Base-by-base conservation (phyloP, 2,888 invertebrate genomes). In the Synergus umbraculus region DNA sequence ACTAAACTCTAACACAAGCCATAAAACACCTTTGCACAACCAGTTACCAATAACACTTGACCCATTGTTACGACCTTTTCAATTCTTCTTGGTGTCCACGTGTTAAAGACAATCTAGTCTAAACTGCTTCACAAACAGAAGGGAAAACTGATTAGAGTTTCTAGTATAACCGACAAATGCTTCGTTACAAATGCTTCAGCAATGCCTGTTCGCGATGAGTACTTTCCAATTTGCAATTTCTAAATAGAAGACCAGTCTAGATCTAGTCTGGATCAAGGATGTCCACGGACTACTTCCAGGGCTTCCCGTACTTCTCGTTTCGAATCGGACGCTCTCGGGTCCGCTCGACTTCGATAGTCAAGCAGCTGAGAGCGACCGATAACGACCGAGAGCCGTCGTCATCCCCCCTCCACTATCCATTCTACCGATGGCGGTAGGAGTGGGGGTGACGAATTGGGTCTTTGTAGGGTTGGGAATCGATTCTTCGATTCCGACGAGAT, bases 111-210 rank as follows among this genome's bases (percentile, higher is more conserved):
- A 69, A 69, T 66, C n/a, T 69, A 49, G 49, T 18, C 46, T 63
- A 63, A 73, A 73, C 73, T 54, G 54, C 73, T 73, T 54, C 10
- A 73, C 37, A 73, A n/a, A 37, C 49, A 73, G 15, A 63, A 63
- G 49, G 10, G 18, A 73, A 63, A 22, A 22, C 18, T 60, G 10
- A 29, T 49, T 69, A 37, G 69, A 46, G 29, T 73, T 73, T 41
- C 54, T 73, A 46, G 18, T 13, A 13, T 22, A 13, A 66, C n/a
- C 4, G n/a, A 54, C n/a, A 73, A 15, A 49, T 46, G 69, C 49
- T 73, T 73, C 69, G 4, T 49, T n/a, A 54, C 37, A 73, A 73
- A 54, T 73, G 73, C 73, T 73, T 73, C 41, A 73, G 73, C 73
- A 73, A 37, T 73, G 66, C 66, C 44, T 66, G 66, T 66, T n/a